Evolutionary conservation across 2,113 vertebrate genomes (phyloP).

Genomic region (Anhinga rufa): DNA sequence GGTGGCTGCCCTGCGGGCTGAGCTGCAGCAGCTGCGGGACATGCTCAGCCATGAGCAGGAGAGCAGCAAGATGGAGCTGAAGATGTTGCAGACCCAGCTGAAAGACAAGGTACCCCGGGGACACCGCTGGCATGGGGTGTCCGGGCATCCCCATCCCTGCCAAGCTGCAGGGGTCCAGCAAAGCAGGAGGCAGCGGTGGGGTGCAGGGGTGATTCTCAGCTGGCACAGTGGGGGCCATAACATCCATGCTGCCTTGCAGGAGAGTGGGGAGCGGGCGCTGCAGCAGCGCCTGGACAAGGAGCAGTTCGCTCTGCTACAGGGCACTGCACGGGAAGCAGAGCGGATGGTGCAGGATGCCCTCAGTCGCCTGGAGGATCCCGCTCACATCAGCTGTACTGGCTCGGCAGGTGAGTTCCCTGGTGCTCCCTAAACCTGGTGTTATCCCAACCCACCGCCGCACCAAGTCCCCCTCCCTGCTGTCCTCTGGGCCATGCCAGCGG

Average conservation of each 20-base stretch:
- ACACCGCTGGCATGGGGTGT: accelerated
- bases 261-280: conserved; percentile 72
- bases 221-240: accelerated
- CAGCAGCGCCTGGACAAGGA: conserved; percentile 70
- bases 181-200: neutral
- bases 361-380: conserved; percentile 80
- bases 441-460: accelerated
- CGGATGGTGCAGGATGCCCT: conserved; percentile 85
- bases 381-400: conserved; percentile 85
- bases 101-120: conserved; percentile 74
- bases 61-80: conserved; percentile 71
- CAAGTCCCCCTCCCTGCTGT: neutral
- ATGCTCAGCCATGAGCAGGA: conserved; percentile 68
- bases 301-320: conserved; percentile 75
- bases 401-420: conserved; percentile 77
- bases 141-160: neutral
- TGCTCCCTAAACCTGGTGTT: accelerated
- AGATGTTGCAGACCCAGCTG: conserved; percentile 76
- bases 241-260: conserved; percentile 58
- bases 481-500: neutral
- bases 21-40: conserved; percentile 74
- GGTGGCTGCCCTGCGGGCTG: conserved; percentile 46
- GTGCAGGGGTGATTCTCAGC: too few relatives aligned
- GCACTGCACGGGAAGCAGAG: conserved; percentile 74
- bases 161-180: accelerated